phyloP scores from a whole-genome alignment of 1,140 invertebrate species.

The Ephestia elutella region DNA sequence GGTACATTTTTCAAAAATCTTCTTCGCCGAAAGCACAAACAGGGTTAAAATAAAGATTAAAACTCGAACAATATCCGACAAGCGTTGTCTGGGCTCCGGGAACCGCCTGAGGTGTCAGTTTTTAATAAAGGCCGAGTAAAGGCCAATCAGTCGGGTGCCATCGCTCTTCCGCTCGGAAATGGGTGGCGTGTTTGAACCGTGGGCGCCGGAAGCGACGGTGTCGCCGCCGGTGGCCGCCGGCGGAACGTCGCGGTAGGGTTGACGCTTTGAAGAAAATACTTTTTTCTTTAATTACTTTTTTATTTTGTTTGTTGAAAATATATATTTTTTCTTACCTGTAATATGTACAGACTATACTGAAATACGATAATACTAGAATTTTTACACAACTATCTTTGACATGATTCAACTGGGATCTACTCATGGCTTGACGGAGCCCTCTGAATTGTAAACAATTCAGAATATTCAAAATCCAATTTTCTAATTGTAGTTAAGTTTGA shows the following conservation, averaged over 20 bases:
- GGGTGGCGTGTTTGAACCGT: slow-evolving; percentile 20
- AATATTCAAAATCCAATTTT: too few species aligned
- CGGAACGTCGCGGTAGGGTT: slow-evolving; percentile 9
- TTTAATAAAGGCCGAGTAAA: slow-evolving; percentile 56
- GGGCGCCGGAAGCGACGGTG: slow-evolving; percentile 14
- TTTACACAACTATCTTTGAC: too few species aligned
- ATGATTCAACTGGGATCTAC: too few species aligned
- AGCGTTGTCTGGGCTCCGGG: not conserved
- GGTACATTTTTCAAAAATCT: too few species aligned
- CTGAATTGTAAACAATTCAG: too few species aligned
- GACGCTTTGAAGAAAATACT: not conserved
- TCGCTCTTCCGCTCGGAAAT: slow-evolving; percentile 22
- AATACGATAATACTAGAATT: too few species aligned
- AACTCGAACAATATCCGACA: not conserved
- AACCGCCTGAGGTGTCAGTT: slow-evolving; percentile 54
- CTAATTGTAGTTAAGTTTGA: too few species aligned
- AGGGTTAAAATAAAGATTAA: not conserved
- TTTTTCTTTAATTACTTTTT: not conserved
- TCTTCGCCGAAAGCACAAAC: too few species aligned
- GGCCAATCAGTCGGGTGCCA: slow-evolving; percentile 55
- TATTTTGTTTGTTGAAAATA: too few species aligned
- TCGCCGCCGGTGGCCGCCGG: slow-evolving; percentile 10
- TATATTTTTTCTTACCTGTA: too few species aligned
- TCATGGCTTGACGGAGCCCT: too few species aligned
- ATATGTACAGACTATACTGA: too few species aligned